These are phyloP conservation scores for Smithornis capensis DNA, from an alignment of 2,113 vertebrate genomes.

Conservation along the genomic window DNA sequence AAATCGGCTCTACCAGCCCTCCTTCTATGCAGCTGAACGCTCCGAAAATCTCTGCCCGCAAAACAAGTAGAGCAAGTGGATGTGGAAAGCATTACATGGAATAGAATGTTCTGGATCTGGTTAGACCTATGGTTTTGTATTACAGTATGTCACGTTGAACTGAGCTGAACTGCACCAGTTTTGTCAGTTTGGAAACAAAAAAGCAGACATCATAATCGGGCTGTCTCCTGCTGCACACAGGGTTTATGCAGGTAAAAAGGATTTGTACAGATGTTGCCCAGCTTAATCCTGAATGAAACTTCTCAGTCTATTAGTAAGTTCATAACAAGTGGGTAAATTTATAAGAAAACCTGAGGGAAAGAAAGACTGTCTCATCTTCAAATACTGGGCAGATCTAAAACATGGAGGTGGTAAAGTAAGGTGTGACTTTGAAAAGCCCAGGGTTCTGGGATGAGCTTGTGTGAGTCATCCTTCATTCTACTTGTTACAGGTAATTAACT, in stretches of 20 bases:
- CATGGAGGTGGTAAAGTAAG: neutral
- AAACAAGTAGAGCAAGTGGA: constrained; percentile 22
- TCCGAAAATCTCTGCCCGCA: constrained; percentile 14
- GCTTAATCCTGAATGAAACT: neutral
- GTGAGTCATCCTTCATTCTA: constrained; percentile 16
- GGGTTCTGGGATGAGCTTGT: neutral
- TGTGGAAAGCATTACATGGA: neutral
- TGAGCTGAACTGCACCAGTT: neutral
- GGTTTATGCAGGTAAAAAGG: neutral
- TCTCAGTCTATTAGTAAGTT: neutral
- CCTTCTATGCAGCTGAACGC: constrained; percentile 62
- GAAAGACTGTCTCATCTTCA: neutral
- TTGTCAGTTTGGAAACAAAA: neutral
- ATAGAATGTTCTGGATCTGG: neutral
- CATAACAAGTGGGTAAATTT: neutral
- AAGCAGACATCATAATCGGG: neutral
- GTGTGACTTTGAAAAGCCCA: neutral
- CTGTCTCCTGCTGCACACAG: neutral
- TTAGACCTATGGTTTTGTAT: neutral
- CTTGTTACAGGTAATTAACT: constrained; percentile 45
- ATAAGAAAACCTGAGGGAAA: neutral
- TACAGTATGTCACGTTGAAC: neutral
- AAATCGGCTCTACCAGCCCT: constrained; percentile 28
- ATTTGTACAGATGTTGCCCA: neutral
- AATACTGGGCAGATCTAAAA: neutral